Evolutionary conservation across 2,113 vertebrate genomes (phyloP).

Genomic region (Indri indri): DNA sequence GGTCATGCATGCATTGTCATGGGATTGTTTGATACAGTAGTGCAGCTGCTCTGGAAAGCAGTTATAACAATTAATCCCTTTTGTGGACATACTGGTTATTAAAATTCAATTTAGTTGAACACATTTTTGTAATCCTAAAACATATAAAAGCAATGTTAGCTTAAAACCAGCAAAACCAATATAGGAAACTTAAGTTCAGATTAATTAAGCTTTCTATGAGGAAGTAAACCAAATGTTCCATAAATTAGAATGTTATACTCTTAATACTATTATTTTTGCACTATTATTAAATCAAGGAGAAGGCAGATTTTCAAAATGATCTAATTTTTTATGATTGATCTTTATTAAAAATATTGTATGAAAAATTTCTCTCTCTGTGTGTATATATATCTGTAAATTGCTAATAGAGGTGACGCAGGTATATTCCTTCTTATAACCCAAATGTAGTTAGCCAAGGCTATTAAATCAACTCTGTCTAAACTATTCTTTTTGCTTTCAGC

Average conservation of each 20-base stretch:
- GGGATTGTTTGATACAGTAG: neutral
- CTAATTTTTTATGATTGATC: neutral
- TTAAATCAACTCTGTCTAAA: neutral
- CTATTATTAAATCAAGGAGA: neutral
- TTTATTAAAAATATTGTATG: neutral
- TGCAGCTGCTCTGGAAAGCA: neutral
- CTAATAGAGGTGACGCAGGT: neutral
- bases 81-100: neutral
- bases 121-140: neutral
- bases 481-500: neutral
- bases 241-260: neutral
- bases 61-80: neutral
- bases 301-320: neutral
- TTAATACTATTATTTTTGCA: neutral
- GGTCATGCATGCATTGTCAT: no score
- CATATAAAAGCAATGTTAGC: neutral
- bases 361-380: neutral
- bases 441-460: neutral
- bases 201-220: neutral
- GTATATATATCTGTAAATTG: neutral
- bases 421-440: neutral
- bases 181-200: neutral
- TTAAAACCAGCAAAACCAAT: neutral
- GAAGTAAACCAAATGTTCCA: neutral
- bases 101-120: neutral